Evolutionary conservation across 2,888 invertebrate species (phyloP).

Genomic region (Malthinus seriepunctatus): DNA sequence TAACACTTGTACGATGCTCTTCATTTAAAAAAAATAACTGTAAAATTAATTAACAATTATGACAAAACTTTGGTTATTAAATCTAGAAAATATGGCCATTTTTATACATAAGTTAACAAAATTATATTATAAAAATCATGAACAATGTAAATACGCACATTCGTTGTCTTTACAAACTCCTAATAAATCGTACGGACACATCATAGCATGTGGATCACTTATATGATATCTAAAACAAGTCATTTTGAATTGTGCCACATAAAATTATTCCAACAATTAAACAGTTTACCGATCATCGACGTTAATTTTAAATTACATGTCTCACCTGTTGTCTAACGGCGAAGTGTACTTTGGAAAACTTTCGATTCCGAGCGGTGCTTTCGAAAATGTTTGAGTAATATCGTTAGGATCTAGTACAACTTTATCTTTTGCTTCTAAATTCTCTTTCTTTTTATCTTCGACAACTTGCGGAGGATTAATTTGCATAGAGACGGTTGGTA

Average conservation of each 20-base stretch:
- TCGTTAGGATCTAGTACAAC: slow-evolving; percentile 22
- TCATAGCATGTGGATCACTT: slow-evolving; percentile 46
- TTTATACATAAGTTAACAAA: background rate
- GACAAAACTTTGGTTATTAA: slow-evolving; percentile 25
- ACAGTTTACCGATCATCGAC: background rate
- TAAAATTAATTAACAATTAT: slow-evolving; percentile 4
- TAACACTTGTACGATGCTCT: slow-evolving; percentile 1
- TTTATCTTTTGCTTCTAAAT: background rate
- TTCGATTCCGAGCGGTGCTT: slow-evolving; percentile 4
- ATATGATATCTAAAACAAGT: slow-evolving; percentile 34
- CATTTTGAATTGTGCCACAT: background rate
- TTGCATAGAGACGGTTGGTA: background rate
- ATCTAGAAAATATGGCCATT: slow-evolving; percentile 22
- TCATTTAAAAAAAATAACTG: slow-evolving; percentile 1
- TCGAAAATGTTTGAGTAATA: slow-evolving; percentile 21
- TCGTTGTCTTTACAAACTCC: slow-evolving; percentile 51
- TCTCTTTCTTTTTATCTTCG: background rate
- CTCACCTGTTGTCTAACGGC: slow-evolving; percentile 44
- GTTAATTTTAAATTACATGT: too few species aligned
- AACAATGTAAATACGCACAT: slow-evolving; percentile 48
- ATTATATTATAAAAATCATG: slow-evolving; percentile 16
- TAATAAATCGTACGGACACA: slow-evolving; percentile 51
- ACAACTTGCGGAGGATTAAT: background rate
- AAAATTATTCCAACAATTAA: background rate
- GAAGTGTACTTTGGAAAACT: slow-evolving; percentile 45